Evolutionary conservation across 2,888 invertebrate species (phyloP).

Genomic region (Rugalucina vietnamica): DNA sequence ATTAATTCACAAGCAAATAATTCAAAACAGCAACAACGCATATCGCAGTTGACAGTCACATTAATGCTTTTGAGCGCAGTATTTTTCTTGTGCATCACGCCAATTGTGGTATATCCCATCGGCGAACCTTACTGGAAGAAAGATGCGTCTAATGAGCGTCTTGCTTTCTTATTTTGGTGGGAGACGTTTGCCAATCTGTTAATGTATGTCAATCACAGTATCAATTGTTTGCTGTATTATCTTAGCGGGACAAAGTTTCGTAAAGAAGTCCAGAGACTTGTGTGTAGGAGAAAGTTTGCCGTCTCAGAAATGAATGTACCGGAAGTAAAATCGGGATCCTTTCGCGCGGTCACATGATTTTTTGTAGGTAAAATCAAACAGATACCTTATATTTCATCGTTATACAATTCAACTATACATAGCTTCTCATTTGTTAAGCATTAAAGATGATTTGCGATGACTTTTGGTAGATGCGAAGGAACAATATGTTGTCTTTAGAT

Average conservation of each 20-base stretch:
- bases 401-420: too few relatives aligned
- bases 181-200: conserved; percentile 47
- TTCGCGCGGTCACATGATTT: neutral
- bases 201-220: conserved; percentile 53
- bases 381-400: too few relatives aligned
- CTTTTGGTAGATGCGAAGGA: too few relatives aligned
- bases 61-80: conserved; percentile 48
- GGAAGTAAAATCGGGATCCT: neutral
- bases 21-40: neutral
- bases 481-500: too few relatives aligned
- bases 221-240: conserved; percentile 53
- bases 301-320: neutral
- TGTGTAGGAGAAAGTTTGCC: conserved; percentile 10
- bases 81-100: conserved; percentile 56
- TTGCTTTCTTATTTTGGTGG: conserved; percentile 47
- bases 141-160: conserved; percentile 34
- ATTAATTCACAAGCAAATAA: neutral
- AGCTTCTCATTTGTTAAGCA: too few relatives aligned
- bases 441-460: too few relatives aligned
- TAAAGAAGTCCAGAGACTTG: conserved; percentile 38
- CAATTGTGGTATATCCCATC: conserved; percentile 57
- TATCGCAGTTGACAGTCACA: conserved; percentile 43
- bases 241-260: conserved; percentile 54
- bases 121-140: conserved; percentile 55
- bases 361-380: neutral